phyloP scores from a whole-genome alignment of 2,888 invertebrate species.

The Cheilosia vulpina region DNA sequence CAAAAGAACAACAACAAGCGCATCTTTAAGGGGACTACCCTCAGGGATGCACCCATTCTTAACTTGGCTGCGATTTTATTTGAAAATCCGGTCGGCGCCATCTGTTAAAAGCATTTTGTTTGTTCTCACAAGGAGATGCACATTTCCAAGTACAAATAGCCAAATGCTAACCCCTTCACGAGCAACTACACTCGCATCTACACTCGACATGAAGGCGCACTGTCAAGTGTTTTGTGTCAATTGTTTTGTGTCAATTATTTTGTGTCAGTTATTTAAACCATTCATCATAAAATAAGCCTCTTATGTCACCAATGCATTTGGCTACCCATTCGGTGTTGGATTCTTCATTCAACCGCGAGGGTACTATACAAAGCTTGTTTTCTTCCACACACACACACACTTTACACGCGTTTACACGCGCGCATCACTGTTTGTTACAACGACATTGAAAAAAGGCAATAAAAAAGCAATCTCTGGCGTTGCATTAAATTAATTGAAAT shows the following conservation, averaged over 20 bases:
- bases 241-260: slow-evolving; percentile 11
- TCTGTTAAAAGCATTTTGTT: not conserved
- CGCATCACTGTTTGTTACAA: slow-evolving; percentile 33
- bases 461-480: slow-evolving; percentile 34
- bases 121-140: not conserved
- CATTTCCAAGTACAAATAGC: not conserved
- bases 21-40: no score
- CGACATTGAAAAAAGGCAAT: slow-evolving; percentile 12
- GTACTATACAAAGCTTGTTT: slow-evolving; percentile 19
- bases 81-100: not conserved
- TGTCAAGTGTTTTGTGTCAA: slow-evolving; percentile 24
- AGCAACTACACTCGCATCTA: not conserved
- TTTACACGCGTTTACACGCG: slow-evolving; percentile 49
- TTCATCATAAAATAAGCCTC: not conserved
- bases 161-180: not conserved
- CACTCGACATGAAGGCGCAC: not conserved
- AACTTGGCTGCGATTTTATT: no score
- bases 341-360: slow-evolving; percentile 21
- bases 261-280: slow-evolving; percentile 7
- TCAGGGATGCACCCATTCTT: no score
- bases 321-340: not conserved
- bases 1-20: no score
- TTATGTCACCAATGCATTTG: slow-evolving; percentile 51
- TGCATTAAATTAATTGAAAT: slow-evolving; percentile 66
- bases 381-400: slow-evolving; percentile 51